These are phyloP conservation scores for Petaurus breviceps DNA, from an alignment of 2,113 vertebrate genomes.

Conservation along the genomic window DNA sequence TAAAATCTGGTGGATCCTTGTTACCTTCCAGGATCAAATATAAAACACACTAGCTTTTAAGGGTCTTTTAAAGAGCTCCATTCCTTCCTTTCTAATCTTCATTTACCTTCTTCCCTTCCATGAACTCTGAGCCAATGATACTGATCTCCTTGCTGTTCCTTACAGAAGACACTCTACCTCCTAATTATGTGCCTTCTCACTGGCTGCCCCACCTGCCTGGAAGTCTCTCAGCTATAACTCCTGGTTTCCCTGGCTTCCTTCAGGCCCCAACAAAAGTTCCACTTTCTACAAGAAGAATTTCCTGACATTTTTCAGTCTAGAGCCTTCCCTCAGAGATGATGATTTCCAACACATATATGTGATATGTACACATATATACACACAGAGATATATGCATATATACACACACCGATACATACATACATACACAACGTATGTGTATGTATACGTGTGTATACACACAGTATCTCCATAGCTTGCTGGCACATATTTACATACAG, in stretches of 20 bases:
- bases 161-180: background rate
- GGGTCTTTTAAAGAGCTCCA: background rate
- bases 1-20: background rate
- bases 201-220: background rate
- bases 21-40: background rate
- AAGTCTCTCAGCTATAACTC: background rate
- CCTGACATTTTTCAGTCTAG: background rate
- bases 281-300: background rate
- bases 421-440: too few relatives aligned
- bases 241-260: background rate
- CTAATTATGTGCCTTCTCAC: background rate
- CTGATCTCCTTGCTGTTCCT: background rate
- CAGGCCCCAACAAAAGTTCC: background rate
- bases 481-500: background rate
- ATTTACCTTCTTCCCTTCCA: background rate
- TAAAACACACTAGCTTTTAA: background rate
- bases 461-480: too few relatives aligned
- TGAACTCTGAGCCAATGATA: background rate
- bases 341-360: background rate
- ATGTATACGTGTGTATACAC: too few relatives aligned
- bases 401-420: too few relatives aligned
- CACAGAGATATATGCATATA: too few relatives aligned
- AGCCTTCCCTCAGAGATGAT: background rate
- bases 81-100: background rate
- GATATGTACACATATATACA: too few relatives aligned